Conservation (phyloP, 2,113 vertebrate species). For the Hyla sarda region DNA sequence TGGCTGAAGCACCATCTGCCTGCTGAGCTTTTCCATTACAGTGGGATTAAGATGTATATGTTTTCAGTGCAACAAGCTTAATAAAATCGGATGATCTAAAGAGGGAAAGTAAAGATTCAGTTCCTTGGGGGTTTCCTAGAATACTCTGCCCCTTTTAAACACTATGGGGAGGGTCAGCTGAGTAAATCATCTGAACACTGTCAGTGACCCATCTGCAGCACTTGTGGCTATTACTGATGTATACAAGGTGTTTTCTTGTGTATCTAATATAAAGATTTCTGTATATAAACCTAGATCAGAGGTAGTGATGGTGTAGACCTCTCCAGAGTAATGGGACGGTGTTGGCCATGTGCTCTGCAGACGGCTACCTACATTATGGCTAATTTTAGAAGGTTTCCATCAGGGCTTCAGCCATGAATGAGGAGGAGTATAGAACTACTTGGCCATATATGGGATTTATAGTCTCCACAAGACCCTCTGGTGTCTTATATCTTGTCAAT, state of each 20-base stretch:
- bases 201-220: not conserved
- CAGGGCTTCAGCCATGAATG: not conserved
- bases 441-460: slow-evolving; percentile 25
- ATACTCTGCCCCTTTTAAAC: not conserved
- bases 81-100: too few species aligned
- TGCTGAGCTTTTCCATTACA: not conserved
- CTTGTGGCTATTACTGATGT: not conserved
- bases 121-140: not conserved
- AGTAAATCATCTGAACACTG: not conserved
- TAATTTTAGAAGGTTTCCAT: slow-evolving; percentile 50
- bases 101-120: too few species aligned
- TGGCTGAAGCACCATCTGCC: slow-evolving; percentile 1
- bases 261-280: too few species aligned
- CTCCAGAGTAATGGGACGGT: too few species aligned
- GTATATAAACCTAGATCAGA: too few species aligned
- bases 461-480: not conserved
- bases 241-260: not conserved
- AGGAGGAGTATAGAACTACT: not conserved
- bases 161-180: not conserved
- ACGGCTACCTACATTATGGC: not conserved
- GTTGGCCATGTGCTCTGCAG: not conserved
- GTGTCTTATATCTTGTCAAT: too few species aligned
- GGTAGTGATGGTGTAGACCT: too few species aligned
- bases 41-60: not conserved
- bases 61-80: too few species aligned